Conservation (phyloP, 2,113 vertebrate species). For the Zeus faber region DNA sequence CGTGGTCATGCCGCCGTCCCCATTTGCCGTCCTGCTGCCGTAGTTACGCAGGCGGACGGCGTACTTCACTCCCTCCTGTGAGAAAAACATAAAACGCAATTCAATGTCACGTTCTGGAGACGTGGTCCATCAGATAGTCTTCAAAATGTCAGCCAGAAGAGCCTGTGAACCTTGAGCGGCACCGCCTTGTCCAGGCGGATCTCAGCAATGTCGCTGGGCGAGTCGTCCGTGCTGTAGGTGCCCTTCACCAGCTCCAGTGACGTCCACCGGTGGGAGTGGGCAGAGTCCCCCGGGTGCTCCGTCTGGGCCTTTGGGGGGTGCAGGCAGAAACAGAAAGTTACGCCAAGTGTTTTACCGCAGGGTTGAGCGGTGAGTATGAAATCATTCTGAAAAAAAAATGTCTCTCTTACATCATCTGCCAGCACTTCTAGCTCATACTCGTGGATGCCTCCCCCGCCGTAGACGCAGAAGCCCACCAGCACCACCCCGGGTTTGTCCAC, state of each 20-base stretch:
- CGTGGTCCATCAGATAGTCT: neutral
- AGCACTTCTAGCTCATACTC: conserved; percentile 97
- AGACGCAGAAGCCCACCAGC: conserved; percentile 95
- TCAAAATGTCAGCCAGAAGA: neutral
- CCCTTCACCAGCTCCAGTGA: conserved; percentile 96
- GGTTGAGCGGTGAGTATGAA: neutral
- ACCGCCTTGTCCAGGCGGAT: conserved; percentile 96
- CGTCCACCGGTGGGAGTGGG: conserved; percentile 97
- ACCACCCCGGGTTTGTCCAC: conserved; percentile 95
- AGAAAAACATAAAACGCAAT: neutral
- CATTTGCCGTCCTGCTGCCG: conserved; percentile 96
- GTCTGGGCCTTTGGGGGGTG: conserved; percentile 77
- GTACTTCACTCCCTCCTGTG: conserved; percentile 93
- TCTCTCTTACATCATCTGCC: conserved; percentile 89
- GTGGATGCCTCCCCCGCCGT: conserved; percentile 97
- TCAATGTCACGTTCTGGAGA: neutral
- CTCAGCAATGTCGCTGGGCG: conserved; percentile 95
- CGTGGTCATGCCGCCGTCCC: conserved; percentile 97
- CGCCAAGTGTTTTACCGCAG: too few species aligned
- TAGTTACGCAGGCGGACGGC: conserved; percentile 96
- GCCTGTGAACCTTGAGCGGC: conserved; percentile 85
- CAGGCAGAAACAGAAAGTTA: neutral
- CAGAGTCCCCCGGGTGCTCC: conserved; percentile 91
- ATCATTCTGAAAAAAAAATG: neutral
- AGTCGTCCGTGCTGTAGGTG: conserved; percentile 97